phyloP scores from a whole-genome alignment of 2,888 invertebrate species.

The Drosophila paracracens region DNA sequence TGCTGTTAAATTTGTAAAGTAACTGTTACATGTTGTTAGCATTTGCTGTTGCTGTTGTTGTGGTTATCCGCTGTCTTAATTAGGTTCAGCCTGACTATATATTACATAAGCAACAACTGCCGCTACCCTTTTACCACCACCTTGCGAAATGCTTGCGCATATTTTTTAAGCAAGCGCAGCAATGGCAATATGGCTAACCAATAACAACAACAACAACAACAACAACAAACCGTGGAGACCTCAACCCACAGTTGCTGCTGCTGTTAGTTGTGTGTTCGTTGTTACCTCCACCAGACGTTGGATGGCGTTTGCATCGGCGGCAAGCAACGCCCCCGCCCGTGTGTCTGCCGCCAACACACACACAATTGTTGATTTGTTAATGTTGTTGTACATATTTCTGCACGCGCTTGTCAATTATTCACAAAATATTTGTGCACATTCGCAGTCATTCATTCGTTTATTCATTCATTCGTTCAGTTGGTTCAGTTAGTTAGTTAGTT shows the following conservation, averaged over 20 bases:
- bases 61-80: slow-evolving; percentile 53
- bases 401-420: slow-evolving; percentile 63
- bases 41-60: slow-evolving; percentile 19
- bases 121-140: slow-evolving; percentile 8
- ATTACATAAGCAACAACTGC: slow-evolving; percentile 53
- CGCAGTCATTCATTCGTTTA: slow-evolving; percentile 27
- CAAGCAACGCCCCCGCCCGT: slow-evolving; percentile 45
- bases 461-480: slow-evolving; percentile 21
- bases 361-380: slow-evolving; percentile 22
- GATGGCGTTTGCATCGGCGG: background rate
- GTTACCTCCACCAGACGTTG: slow-evolving; percentile 37
- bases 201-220: slow-evolving; percentile 3
- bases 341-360: slow-evolving; percentile 34
- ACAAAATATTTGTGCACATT: slow-evolving; percentile 36
- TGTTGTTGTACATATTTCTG: slow-evolving; percentile 44
- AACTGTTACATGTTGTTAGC: slow-evolving; percentile 25
- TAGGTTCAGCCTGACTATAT: slow-evolving; percentile 44
- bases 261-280: background rate
- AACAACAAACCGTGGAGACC: slow-evolving; percentile 5
- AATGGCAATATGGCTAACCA: slow-evolving; percentile 1
- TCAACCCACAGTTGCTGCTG: slow-evolving; percentile 36
- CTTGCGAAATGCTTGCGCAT: slow-evolving; percentile 44
- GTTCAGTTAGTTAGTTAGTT: slow-evolving; percentile 13
- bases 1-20: slow-evolving; percentile 37
- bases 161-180: slow-evolving; percentile 25